phyloP scores from a whole-genome alignment of 2,888 invertebrate genomes.

The Mythimna vitellina region DNA sequence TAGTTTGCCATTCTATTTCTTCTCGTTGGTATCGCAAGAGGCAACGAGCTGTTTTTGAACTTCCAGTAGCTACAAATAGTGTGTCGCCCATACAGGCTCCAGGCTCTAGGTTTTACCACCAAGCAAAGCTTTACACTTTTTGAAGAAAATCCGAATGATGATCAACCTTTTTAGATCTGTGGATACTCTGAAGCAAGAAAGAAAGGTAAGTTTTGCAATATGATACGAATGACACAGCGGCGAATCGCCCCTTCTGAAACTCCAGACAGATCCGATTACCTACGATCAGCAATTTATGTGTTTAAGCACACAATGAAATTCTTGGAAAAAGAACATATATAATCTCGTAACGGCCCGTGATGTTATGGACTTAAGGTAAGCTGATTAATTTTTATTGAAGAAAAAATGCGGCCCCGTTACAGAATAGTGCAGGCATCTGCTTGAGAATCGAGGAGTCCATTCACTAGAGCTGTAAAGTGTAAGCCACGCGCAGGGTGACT shows the following conservation, averaged over 20 bases:
- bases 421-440: conserved; percentile 20
- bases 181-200: neutral
- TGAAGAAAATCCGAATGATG: neutral
- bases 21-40: conserved; percentile 33
- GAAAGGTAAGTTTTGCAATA: neutral
- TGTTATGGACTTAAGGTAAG: neutral
- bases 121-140: neutral
- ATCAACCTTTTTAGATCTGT: neutral
- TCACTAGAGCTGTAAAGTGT: conserved; percentile 48
- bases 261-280: conserved; percentile 27
- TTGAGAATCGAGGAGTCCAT: conserved; percentile 58
- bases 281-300: conserved; percentile 24
- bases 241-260: neutral
- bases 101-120: no score
- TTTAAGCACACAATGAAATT: conserved; percentile 15
- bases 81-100: no score
- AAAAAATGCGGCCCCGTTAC: conserved; percentile 2
- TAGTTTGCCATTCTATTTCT: conserved; percentile 47
- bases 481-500: conserved; percentile 62
- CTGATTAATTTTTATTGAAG: neutral
- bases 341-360: neutral
- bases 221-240: conserved; percentile 2
- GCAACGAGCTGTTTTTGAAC: conserved; percentile 2
- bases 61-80: neutral
- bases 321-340: neutral